Base-by-base conservation (phyloP, 2,888 invertebrate genomes). In the Odontocolon sp. region DNA sequence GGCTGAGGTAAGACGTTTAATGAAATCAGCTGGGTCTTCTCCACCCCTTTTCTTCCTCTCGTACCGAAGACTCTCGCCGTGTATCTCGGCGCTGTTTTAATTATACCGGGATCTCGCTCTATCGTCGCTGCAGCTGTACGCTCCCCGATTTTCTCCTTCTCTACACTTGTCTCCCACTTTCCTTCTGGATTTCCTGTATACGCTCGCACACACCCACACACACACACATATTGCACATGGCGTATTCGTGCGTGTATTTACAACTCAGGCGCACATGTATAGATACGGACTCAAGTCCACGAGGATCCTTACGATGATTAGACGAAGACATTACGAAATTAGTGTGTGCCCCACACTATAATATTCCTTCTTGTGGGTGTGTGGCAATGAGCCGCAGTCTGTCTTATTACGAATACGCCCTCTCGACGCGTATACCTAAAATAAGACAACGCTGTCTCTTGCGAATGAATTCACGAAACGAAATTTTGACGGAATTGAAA, bases 301-400 rank as follows among this genome's bases (percentile, higher is more conserved):
- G 78, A 81, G 83, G 83, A 87, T 86, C 84, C 86, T 85, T 81
- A 82, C 81, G 82, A 85, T 86, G 86, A 87, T 87, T 85, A 83
- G 84, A 85, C 79, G 79, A 81, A 81, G 84, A 83, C 80, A 77
- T 83, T 87, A 87, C 85, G 84, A 85, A 87, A 88, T 87, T 87
- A 85, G 85, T 84, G 66, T 64, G 54, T 77, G 18, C 38, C 14
- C 16, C n/a, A n/a, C n/a, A n/a, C n/a, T n/a, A n/a, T n/a, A n/a
- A n/a, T n/a, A n/a, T n/a, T n/a, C n/a, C n/a, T n/a, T n/a, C n/a
- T n/a, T n/a, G n/a, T n/a, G 50, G 3, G 11, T 21, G 28, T 66
- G 14, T 42, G 26, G 14, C 14, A 31, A 4, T 1, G 28, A 3
- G 40, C 50, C 28, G 28, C 50, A 52, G 50, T 40, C 26, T 40